Conservation (phyloP, 2,113 vertebrate genomes). For the Macaca mulatta region DNA sequence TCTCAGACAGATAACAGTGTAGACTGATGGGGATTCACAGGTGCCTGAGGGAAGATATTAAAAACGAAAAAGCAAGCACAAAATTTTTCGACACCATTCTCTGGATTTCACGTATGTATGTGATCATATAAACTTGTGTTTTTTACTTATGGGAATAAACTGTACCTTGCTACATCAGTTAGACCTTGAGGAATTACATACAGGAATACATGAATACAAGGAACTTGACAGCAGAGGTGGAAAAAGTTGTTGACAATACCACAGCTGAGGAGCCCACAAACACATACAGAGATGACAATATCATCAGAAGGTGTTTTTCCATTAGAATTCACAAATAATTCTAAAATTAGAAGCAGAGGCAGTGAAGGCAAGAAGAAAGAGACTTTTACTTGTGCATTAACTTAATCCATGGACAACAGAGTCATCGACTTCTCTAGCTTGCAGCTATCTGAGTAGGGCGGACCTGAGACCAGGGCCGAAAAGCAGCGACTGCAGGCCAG, state of each 20-base stretch:
- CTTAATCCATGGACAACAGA: neutral
- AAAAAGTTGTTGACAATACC: neutral
- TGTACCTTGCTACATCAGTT: neutral
- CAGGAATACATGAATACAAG: neutral
- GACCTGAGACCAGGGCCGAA: neutral
- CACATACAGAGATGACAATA: neutral
- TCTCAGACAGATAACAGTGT: neutral
- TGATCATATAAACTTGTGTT: neutral
- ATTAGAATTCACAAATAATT: neutral
- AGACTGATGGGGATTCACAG: neutral
- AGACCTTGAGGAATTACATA: neutral
- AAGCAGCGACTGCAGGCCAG: neutral
- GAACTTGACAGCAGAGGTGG: neutral
- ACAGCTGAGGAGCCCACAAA: neutral
- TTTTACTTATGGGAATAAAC: constrained; percentile 14
- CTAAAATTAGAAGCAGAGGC: neutral
- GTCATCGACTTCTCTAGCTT: neutral
- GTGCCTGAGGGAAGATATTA: neutral
- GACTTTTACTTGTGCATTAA: neutral
- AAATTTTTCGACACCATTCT: neutral
- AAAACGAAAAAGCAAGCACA: neutral
- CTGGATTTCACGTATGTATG: neutral
- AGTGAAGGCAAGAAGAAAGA: neutral
- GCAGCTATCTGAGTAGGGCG: neutral
- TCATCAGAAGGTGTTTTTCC: neutral